Evolutionary conservation across 2,888 invertebrate genomes (phyloP), one percentile per base, ranked within the genome.

Genomic region (Melikaiella ostensackeni): DNA sequence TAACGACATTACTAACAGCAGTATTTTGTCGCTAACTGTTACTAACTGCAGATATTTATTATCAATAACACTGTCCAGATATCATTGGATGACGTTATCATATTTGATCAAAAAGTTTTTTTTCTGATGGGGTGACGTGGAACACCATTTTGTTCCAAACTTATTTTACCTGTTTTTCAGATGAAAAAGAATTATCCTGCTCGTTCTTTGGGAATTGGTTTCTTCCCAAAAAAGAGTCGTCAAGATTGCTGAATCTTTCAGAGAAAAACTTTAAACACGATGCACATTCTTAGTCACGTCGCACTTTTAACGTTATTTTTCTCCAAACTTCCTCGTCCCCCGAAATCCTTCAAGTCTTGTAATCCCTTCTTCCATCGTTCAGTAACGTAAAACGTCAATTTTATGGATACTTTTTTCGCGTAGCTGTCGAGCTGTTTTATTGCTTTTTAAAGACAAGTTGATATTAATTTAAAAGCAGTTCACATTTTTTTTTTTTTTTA

Each of bases 1-100:
- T 63, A 63, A 63, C 35, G 16, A 35, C 63, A 63, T 63, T 21
- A 63, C 35, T 35, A 63, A 63, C 63, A 50, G n/a, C n/a, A 50
- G 57, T 4, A 11, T 57, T 57, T 57, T 57, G 57, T 24, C 16
- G 24, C 64, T 42, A 16, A 38, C 21, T 21, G 24, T 24, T 38
- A 64, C 38, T 64, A 64, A 42, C 38, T 24, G 21, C 46, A 70
- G 46, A 30, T 50, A n/a, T n/a, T 57, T 57, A 4, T 57, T 57
- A 13, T 57, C 11, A 24, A 57, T 57, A 24, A 57, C 24, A 21
- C n/a, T 11, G 4, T 21, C 24, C n/a, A 33, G 30, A n/a, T 70
- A 46, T 30, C 11, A 70, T 46, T 50, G 70, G 70, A 70, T 50
- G 50, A 50, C 50, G 13, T 24, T 13, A 57, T 57, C 57, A 24